These are phyloP conservation scores for Pterocles burchelli DNA, from an alignment of 2,113 vertebrate genomes.

Conservation along the genomic window DNA sequence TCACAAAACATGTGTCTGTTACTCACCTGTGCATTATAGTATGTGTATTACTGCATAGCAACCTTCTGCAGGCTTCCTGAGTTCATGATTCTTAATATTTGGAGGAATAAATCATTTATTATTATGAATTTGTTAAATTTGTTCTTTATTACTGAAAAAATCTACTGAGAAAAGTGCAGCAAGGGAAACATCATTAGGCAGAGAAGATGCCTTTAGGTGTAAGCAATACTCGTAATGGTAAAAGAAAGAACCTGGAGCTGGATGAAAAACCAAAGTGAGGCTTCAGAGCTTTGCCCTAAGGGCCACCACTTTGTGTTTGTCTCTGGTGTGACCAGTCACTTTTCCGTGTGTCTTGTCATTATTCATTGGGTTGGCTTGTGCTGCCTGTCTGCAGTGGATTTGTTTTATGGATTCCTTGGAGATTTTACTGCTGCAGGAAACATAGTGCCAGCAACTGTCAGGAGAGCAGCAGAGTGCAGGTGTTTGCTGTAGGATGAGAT, in stretches of 20 bases:
- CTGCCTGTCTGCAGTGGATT: neutral
- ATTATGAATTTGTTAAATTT: neutral
- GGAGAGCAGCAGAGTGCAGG: neutral
- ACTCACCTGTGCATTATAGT: neutral
- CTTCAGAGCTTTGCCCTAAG: neutral
- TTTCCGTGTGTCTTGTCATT: neutral
- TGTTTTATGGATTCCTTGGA: neutral
- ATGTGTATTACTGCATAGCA: neutral
- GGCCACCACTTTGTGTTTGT: neutral
- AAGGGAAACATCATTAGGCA: rapidly evolving
- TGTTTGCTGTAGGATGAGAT: neutral
- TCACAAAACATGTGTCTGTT: neutral
- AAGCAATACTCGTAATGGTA: neutral
- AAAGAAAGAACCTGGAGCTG: neutral
- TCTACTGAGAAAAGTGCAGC: neutral
- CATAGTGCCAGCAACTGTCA: neutral
- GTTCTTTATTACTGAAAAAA: neutral
- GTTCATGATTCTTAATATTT: neutral
- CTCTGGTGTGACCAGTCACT: neutral
- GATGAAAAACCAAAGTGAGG: neutral
- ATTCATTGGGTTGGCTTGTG: neutral
- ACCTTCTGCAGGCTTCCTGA: neutral
- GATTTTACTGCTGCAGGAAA: neutral
- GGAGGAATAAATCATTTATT: neutral
- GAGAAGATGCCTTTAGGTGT: neutral